Evolutionary conservation across 2,888 invertebrate genomes (phyloP), one percentile per base, ranked within the genome.

Genomic region (Parascotia fuliginaria): DNA sequence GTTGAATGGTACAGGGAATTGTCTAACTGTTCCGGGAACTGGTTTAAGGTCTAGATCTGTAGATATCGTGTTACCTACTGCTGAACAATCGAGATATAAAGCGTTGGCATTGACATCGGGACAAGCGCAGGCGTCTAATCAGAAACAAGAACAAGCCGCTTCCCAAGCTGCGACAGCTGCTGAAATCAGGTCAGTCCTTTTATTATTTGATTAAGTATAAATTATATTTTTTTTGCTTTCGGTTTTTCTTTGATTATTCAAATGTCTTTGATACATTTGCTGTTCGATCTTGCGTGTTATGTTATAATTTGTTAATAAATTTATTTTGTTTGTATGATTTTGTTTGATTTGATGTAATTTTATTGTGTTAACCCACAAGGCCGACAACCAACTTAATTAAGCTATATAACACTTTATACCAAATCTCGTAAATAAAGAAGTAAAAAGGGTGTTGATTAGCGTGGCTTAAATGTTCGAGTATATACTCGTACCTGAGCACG

Each of bases 51-150:
- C 97, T 27, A 94, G 96, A 55, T 97, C 97, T 37, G 97, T 97
- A 55, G 97, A 97, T 85, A 97, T 97, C 73, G 97, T 97, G 39
- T 87, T 97, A 63, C 97, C 97, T 19, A 97, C 97, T 7, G 95
- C 96, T 54, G 96, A 96, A 73, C 96, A 97, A 85, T 96, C 96
- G 19, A 93, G 96, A 60, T 97, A 97, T 84, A 97, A 97, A 74
- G 96, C 97, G n/a, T 86, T 97, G 63, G 94, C 96, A 39, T 91
- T 95, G 85, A 94, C 95, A 15, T 94, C 94, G 14, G 89, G 94
- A 22, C 89, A 87, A 60, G 77, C 70, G 15, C 50, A 41, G 37
- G 67, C 80, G 19, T 63, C 69, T 15, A 78, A 74, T 46, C 75
- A 77, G 45, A 70, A 60, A 22, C 61, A 73, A 0, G 77, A 81